Base-by-base conservation (phyloP, 2,888 invertebrate genomes). In the Clistopyga incitator region DNA sequence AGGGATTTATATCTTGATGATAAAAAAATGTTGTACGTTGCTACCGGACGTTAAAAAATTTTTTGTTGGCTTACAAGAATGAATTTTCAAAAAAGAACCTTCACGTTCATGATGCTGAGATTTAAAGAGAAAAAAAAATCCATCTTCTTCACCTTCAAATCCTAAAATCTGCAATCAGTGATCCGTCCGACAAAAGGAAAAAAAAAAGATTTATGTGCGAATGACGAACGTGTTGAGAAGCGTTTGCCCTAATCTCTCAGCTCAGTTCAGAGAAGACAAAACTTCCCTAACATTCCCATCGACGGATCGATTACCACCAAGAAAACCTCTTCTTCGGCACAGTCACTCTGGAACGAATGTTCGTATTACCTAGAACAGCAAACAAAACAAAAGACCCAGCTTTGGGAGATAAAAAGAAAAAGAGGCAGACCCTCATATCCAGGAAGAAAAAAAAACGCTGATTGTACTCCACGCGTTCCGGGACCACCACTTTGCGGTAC, bases 361-460 rank as follows among this genome's bases (percentile, higher is more conserved):
- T 25, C 45, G 47, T 42, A 47, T 47, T 67, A 67, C 67, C 67
- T 6, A 42, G 67, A 47, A 67, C 47, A 67, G 25, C 67, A 45
- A 67, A 45, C 67, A 67, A 67, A 67, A 61, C 61, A 64, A 75
- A 47, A n/a, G 13, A 15, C 64, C 23, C 52, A 29, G 45, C 54
- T 64, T 61, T 11, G n/a, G 15, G 20, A 61, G 52, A 75, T 52
- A 81, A 61, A 61, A 56, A 70, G 68, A 47, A 15, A 29, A 38
- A 56, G 20, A n/a, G 8, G 42, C 38, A 20, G 10, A 6, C 64
- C 34, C 67, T 47, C 47, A 67, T 47, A 67, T 25, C 67, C 67
- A 67, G 47, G 1, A 23, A 67, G 47, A 67, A 47, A 64, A 72
- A 47, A 23, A 42, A n/a, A n/a, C n/a, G 34, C 47, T 47, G 50